Conservation (phyloP, 1,140 invertebrate species). For the Galendromus occidentalis region DNA sequence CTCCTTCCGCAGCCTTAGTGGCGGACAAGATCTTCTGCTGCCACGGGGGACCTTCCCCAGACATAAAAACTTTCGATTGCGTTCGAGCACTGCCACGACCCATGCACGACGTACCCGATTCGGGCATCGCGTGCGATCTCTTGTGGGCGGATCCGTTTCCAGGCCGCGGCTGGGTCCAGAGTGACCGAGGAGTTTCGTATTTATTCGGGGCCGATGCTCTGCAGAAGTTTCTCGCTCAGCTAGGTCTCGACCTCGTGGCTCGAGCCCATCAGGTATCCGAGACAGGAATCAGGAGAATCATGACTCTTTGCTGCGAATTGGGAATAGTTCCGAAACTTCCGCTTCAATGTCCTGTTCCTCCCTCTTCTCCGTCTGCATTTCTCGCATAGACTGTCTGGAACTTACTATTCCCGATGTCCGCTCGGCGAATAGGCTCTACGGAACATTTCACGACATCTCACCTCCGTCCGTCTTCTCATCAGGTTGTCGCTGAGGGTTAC, state of each 20-base stretch:
- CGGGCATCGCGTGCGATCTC: conserved; percentile 38
- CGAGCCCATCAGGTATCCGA: conserved; percentile 27
- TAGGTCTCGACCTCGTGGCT: conserved; percentile 28
- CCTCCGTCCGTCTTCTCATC: no score
- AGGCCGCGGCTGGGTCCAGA: conserved; percentile 38
- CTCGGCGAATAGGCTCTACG: no score
- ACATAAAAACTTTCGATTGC: conserved; percentile 33
- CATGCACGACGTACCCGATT: conserved; percentile 35
- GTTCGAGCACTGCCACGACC: conserved; percentile 36
- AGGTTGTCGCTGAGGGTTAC: conserved; percentile 21
- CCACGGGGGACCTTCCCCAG: conserved; percentile 32
- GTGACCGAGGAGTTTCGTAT: conserved; percentile 37
- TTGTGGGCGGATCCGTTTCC: conserved; percentile 39
- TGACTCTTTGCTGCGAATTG: no score
- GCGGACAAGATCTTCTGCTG: conserved; percentile 29
- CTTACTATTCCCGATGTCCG: no score
- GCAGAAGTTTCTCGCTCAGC: conserved; percentile 27
- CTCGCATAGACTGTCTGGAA: no score
- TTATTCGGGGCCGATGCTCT: conserved; percentile 38
- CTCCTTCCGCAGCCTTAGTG: background rate
- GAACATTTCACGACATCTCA: background rate
- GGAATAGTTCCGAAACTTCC: no score
- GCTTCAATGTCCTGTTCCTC: no score
- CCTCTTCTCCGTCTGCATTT: no score
- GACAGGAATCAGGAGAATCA: no score